phyloP scores from a whole-genome alignment of 2,113 vertebrate genomes.

The Holacanthus passer region DNA sequence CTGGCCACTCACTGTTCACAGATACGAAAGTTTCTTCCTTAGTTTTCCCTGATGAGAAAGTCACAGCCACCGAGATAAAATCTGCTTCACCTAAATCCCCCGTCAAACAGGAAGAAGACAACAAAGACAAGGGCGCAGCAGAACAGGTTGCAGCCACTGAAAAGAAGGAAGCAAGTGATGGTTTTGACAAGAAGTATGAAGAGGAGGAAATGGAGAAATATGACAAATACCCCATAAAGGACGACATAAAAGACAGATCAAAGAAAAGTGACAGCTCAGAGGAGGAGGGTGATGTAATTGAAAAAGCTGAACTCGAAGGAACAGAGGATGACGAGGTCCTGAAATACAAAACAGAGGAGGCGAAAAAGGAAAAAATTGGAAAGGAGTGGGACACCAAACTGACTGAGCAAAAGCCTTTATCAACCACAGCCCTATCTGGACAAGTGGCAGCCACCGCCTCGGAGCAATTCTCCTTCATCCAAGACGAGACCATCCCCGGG shows the following conservation, averaged over 20 bases:
- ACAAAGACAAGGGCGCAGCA: constrained; percentile 40
- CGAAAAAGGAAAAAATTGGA: constrained; percentile 75
- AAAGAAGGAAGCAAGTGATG: constrained; percentile 64
- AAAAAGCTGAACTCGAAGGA: constrained; percentile 94
- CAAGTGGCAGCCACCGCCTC: constrained; percentile 71
- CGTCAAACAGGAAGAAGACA: constrained; percentile 63
- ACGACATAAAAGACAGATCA: constrained; percentile 76
- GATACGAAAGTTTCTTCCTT: constrained; percentile 71
- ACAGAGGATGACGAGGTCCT: constrained; percentile 87
- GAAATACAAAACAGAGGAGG: constrained; percentile 78
- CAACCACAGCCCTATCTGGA: constrained; percentile 21
- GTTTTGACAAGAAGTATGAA: constrained; percentile 82
- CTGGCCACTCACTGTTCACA: constrained; percentile 44
- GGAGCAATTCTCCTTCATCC: constrained; percentile 94
- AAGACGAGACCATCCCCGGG: constrained; percentile 97
- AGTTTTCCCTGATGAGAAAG: constrained; percentile 76
- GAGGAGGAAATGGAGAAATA: constrained; percentile 83
- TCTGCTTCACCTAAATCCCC: constrained; percentile 62
- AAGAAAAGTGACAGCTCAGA: constrained; percentile 87
- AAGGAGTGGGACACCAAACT: constrained; percentile 78
- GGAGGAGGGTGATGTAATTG: constrained; percentile 90
- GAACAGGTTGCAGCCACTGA: constrained; percentile 32
- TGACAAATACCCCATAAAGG: constrained; percentile 68
- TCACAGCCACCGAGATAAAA: constrained; percentile 74
- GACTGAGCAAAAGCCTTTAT: constrained; percentile 58